A percentile compares a stretch with the other conserved stretches of the same genome.
These are phyloP conservation scores for Mus pahari DNA, from an alignment of 2,113 vertebrate species.

Conservation along the genomic window DNA sequence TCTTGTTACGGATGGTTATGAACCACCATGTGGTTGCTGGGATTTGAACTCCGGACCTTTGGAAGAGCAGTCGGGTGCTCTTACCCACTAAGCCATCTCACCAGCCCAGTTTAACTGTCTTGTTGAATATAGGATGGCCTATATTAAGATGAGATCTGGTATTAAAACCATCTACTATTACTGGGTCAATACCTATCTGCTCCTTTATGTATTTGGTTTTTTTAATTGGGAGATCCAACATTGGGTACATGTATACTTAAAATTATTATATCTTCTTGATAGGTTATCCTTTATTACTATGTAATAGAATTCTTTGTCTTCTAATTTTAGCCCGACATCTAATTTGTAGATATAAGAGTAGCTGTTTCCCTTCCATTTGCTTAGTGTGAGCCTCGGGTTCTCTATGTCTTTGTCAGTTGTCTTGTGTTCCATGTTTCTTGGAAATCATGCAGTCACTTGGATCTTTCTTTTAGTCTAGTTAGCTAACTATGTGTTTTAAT, in stretches of 20 bases:
- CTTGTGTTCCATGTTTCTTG: neutral
- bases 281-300: neutral
- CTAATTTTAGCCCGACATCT: neutral
- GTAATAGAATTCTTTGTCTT: neutral
- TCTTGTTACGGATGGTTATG: too few relatives aligned
- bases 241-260: neutral
- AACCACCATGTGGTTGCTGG: too few relatives aligned
- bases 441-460: neutral
- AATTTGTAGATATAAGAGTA: neutral
- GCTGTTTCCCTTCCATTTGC: neutral
- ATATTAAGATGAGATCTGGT: neutral
- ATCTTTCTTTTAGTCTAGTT: neutral
- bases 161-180: neutral
- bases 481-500: neutral
- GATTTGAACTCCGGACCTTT: too few relatives aligned
- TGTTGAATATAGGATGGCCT: neutral
- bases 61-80: too few relatives aligned
- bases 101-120: neutral
- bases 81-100: too few relatives aligned
- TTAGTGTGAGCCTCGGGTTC: neutral
- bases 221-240: neutral
- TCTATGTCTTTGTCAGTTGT: neutral
- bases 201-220: neutral
- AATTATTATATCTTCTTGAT: neutral
- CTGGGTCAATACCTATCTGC: too few relatives aligned